Conservation (phyloP, 1,140 invertebrate species). For the Calliphora vicina region DNA sequence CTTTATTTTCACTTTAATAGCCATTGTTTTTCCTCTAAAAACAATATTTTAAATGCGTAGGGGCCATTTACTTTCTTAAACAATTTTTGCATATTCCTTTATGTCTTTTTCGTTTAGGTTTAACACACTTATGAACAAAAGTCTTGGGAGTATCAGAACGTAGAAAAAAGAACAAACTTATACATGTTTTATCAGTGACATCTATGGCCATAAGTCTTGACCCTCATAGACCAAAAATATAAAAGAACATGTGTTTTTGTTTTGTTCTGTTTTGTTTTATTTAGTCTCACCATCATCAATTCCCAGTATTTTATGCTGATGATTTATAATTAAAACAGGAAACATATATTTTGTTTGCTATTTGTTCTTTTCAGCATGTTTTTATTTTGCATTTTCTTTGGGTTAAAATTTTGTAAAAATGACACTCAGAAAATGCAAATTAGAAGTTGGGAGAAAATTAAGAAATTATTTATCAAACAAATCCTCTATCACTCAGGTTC, state of each 20-base stretch:
- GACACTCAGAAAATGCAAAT: no score
- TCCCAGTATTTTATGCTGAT: slow-evolving; percentile 16
- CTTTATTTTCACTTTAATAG: background rate
- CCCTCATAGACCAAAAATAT: slow-evolving; percentile 8
- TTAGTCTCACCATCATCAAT: background rate
- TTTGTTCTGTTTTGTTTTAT: no score
- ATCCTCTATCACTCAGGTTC: no score
- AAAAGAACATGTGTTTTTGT: background rate
- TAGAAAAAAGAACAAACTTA: background rate
- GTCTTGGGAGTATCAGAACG: background rate
- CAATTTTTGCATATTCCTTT: background rate
- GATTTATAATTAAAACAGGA: slow-evolving; percentile 29
- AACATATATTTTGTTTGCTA: background rate
- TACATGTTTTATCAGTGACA: background rate
- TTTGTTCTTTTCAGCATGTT: no score
- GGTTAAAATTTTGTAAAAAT: no score
- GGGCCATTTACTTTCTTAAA: background rate
- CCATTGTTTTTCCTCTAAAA: background rate
- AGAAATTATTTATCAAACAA: no score
- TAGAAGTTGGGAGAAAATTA: no score
- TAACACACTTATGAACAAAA: background rate
- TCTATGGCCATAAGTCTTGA: slow-evolving; percentile 30
- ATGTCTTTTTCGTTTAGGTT: background rate
- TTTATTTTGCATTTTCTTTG: no score
- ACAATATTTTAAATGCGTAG: background rate